Evolutionary conservation across 2,797 vertebrate species (phyloP).

Genomic region (Hydrophis major): DNA sequence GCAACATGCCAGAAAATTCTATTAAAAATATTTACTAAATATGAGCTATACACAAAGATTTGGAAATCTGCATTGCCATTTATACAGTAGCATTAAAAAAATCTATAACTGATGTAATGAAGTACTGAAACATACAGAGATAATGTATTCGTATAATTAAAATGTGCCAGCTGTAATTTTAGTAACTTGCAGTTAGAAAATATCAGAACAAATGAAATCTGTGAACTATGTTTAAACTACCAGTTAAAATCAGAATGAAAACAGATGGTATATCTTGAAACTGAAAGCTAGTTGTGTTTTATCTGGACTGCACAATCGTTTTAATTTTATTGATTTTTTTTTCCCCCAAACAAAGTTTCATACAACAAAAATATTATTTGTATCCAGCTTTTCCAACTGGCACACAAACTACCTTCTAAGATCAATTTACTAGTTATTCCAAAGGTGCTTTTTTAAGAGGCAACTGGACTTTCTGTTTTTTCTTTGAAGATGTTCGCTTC

Average conservation of each 20-base stretch:
- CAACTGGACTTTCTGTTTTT: no score
- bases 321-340: background rate
- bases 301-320: background rate
- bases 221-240: constrained; percentile 27
- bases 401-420: background rate
- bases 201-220: constrained; percentile 37
- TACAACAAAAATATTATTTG: background rate
- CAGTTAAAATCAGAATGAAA: constrained; percentile 30
- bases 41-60: constrained; percentile 30
- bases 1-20: background rate
- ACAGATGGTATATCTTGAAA: background rate
- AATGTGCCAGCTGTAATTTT: constrained; percentile 49
- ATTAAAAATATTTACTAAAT: constrained; percentile 27
- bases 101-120: constrained; percentile 23
- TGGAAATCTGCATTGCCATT: constrained; percentile 21
- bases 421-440: background rate
- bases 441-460: no score
- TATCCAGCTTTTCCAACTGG: background rate
- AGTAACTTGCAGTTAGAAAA: constrained; percentile 23
- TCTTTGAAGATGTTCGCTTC: no score
- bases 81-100: constrained; percentile 36
- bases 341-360: background rate
- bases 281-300: background rate
- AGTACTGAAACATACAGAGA: constrained; percentile 10
- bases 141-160: constrained; percentile 39